Evolutionary conservation across 2,888 invertebrate genomes (phyloP), one percentile per base, ranked within the genome.

Genomic region (Scaptomyza tumidula): DNA sequence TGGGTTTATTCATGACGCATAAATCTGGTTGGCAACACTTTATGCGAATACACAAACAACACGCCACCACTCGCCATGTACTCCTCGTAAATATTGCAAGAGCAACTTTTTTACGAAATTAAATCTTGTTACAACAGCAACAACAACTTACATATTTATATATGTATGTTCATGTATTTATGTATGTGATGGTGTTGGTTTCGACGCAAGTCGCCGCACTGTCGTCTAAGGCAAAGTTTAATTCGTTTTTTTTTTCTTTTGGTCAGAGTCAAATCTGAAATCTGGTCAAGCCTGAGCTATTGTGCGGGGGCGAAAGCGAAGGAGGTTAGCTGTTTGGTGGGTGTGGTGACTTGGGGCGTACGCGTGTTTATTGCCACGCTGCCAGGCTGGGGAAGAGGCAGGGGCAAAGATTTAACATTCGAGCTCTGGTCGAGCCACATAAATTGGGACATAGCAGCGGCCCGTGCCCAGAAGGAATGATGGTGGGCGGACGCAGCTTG

Each of bases 1-100:
- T 58, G 80, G 81, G 79, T 74, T 90, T 90, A 90, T 90, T 90
- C 90, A 90, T 90, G 88, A 76, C 78, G 78, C 86, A 90, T 90
- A 90, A 90, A 90, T 90, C 90, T 86, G 75, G 71, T 63, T 73
- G 79, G 88, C 80, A 88, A 88, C 90, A 90, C 89, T 90, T 90
- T 90, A 90, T 90, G 89, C 83, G 80, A 88, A 85, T 80, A 82
- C 89, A 89, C 86, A 89, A 77, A 81, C 86, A 78, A 84, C 80
- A 75, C 82, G 79, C 80, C 76, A 81, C 78, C 89, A 79, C 76
- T 86, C 78, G 88, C 83, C 87, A 85, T 87, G 88, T 89, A 87
- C 89, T 89, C 76, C 86, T 78, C 88, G 71, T 88, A 89, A 89
- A 89, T 86, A 80, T 75, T 68, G 75, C 75, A 71, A 77, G 81